Evolutionary conservation across 2,888 invertebrate species (phyloP), one percentile per base, ranked within the genome.

Genomic region (Ichneumoninae sp.): DNA sequence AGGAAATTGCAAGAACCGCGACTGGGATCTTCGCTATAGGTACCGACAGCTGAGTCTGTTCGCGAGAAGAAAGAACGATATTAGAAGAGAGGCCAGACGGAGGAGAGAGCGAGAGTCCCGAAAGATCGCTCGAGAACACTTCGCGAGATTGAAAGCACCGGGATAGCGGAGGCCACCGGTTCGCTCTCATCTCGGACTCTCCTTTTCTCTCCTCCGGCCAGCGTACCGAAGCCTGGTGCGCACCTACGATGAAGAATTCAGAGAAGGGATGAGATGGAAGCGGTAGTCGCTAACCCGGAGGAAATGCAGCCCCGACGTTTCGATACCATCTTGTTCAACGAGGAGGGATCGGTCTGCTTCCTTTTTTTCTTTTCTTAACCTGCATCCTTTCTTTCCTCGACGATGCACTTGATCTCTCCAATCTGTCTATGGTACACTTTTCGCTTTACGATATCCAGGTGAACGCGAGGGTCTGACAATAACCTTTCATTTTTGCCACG

Each of bases 101-200:
- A 63, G 57, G 44, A 16, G 44, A 47, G 44, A 47, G 73, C 36
- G 52, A 66, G 75, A 79, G 70, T 66, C 47, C 82, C 79, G 82
- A 85, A 78, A 79, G 82, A 85, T 85, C 85, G 81, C 75, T 66
- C 70, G 82, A 75, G 85, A 85, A 82, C 85, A 82, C 85, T 85
- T 85, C 82, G 79, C 71, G 71, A 85, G 85, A 85, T 85, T 85
- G 85, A 85, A 85, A 79, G 78, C 65, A 76, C 60, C 57, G 76
- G 75, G 79, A 79, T 71, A 81, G 71, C 81, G 47, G 36, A 65
- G 52, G 7, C 65, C 50, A 75, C 19, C 65, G 50, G 50, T 63
- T 50, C 65, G 75, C 50, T 65, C 65, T 50, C 75, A 52, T 75
- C 50, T 65, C 50, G 50, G 50, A 13, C 36, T 36, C 22, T 47